Evolutionary conservation across 2,888 invertebrate species (phyloP).

Genomic region (Acleris emargana): DNA sequence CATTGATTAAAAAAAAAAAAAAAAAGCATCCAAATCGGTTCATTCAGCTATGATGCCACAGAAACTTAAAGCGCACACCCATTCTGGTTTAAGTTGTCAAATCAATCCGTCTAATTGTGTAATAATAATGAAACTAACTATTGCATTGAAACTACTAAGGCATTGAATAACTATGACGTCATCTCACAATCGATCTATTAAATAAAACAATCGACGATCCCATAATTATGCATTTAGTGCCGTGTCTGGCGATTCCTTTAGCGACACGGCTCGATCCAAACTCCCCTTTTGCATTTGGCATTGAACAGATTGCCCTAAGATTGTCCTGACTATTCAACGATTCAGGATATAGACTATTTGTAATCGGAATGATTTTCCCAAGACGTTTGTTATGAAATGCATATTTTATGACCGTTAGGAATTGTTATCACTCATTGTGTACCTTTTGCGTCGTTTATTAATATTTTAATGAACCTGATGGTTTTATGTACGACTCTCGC

Average conservation of each 20-base stretch:
- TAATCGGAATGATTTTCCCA: neutral
- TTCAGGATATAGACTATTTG: neutral
- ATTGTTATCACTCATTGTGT: constrained; percentile 1
- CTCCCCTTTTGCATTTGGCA: too few relatives aligned
- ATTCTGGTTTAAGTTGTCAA: too few relatives aligned
- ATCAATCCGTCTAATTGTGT: too few relatives aligned
- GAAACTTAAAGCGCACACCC: too few relatives aligned
- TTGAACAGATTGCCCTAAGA: neutral
- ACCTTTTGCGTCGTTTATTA: neutral
- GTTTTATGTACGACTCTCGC: too few relatives aligned
- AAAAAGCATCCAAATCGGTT: too few relatives aligned
- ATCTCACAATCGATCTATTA: neutral
- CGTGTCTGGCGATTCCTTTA: too few relatives aligned
- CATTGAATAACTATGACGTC: neutral
- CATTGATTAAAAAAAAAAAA: too few relatives aligned
- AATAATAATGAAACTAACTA: too few relatives aligned
- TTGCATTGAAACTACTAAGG: neutral
- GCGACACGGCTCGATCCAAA: too few relatives aligned
- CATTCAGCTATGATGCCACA: too few relatives aligned
- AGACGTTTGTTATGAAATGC: neutral
- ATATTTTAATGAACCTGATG: too few relatives aligned
- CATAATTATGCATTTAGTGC: neutral
- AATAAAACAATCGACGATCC: neutral
- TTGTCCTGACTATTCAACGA: neutral
- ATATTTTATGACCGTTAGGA: neutral